Base-by-base conservation (phyloP, 2,113 vertebrate genomes). In the Oncorhynchus masou region DNA sequence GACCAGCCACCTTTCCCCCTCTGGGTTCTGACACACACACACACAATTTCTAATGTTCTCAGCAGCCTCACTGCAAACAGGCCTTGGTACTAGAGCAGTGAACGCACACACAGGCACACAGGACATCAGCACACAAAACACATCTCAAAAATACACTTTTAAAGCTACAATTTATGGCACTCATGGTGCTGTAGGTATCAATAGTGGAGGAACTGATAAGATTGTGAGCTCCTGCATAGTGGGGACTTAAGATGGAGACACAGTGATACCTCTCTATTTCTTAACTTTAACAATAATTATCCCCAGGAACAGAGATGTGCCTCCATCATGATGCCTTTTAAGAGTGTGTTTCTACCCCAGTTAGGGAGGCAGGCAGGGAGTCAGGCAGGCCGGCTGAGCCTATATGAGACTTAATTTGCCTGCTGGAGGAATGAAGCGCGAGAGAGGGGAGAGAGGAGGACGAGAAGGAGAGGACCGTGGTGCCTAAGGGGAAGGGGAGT, bases 311-410 rank as follows among this genome's bases (percentile, higher is more conserved):
- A 78, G 76, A 9, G 34, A 60, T 78, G 51, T 54, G n/a, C n/a
- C n/a, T n/a, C n/a, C n/a, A n/a, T 89, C 78, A 92, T 92, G 91
- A 91, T 93, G 90, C 91, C 90, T 89, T 90, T 86, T 74, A 83
- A 81, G 72, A 76, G 80, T 75, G 74, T 77, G 27, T 29, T 67
- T 29, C 27, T 19, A 15, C 24, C 65, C 27, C 25, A 71, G 79
- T 39, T 57, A 70, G 39, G 39, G 8, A 45, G 8, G 39, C 8
- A 9, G 39, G 8, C 39, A 39, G 39, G 39, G 39, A 39, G 39
- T 8, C 39, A 39, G 39, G 39, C 39, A 72, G 81, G 80, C 84
- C 85, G 39, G 39, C 39, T 73, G 81, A n/a, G 80, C 84, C 85
- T 80, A 85, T 45, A 67, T 72, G 83, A 90, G 90, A 89, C 88